Base-by-base conservation (phyloP, 2,797 vertebrate genomes). In the Agapornis canus region DNA sequence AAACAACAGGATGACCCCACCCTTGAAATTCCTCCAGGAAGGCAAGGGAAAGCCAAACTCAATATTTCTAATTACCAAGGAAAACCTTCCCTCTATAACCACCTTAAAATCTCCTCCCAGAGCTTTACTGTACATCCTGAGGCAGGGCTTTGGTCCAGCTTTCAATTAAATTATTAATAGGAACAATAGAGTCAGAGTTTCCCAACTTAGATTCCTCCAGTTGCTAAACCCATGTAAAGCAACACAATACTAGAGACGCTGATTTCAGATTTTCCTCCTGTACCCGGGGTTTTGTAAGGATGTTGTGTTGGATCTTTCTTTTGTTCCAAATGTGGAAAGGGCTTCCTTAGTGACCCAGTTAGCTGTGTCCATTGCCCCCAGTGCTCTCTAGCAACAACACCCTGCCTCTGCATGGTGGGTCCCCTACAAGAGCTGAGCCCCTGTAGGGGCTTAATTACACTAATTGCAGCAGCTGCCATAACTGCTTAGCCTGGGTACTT, bases 1-100 rank as follows among this genome's bases (percentile, higher is more conserved):
- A 91, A 94, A 83, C 84, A 93, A 43, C 54, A 88, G 69, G 71
- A 66, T 39, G 37, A 64, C 51, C 42, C 90, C 73, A 90, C 72
- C 91, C 87, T 92, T 89, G 91, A 92, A 85, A 94, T 71, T 31
- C 16, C 66, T 92, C 86, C 94, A 94, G 82, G 71, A 87, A 91
- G 54, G 40, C 64, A 89, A 81, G 15, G 47, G 76, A 39, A 94
- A 95, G 95, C 82, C 82, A 91, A 96, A 82, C 51, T 61, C 70
- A 92, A 79, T 75, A 96, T 91, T 94, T 92, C 87, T 90, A 79
- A 88, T 86, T 86, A 85, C 37, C 31, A 89, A 64, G 70, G 49
- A 47, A 94, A 95, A 84, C 27, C 68, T 89, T 82, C 32, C 42
- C 40, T 86, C 66, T 11, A 42, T 72, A 94, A 86, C 40, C 68